phyloP scores from a whole-genome alignment of 2,888 invertebrate species.

The Acleris sparsana region DNA sequence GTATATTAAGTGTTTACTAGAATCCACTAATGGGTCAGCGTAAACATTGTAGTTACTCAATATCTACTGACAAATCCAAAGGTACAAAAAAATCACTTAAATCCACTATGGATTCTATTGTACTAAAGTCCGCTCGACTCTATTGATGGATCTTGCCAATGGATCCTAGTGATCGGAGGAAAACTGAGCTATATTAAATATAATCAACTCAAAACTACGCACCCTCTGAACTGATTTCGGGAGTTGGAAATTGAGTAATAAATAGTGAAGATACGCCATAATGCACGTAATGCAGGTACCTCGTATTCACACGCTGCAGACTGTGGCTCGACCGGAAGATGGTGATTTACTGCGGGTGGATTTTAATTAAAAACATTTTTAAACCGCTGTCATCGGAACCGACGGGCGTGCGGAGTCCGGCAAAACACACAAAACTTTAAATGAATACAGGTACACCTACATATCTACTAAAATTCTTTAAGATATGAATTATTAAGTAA shows the following conservation, averaged over 20 bases:
- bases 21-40: too few relatives aligned
- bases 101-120: too few relatives aligned
- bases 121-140: too few relatives aligned
- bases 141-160: too few relatives aligned
- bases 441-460: background rate
- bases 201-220: background rate
- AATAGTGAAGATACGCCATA: constrained; percentile 38
- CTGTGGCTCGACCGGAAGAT: constrained; percentile 48
- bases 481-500: too few relatives aligned
- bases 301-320: constrained; percentile 37
- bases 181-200: too few relatives aligned
- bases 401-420: constrained; percentile 13
- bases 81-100: too few relatives aligned
- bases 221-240: constrained; percentile 6
- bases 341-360: constrained; percentile 56
- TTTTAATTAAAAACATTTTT: constrained; percentile 64
- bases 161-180: too few relatives aligned
- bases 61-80: too few relatives aligned
- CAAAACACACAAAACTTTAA: constrained; percentile 9
- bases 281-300: constrained; percentile 41
- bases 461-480: too few relatives aligned
- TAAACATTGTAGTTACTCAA: too few relatives aligned
- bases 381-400: constrained; percentile 50
- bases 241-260: constrained; percentile 18
- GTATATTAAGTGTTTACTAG: too few relatives aligned